Percentiles rank a stretch among this genome's conserved stretches.
phyloP scores from a whole-genome alignment of 2,113 vertebrate genomes.

The Pangasianodon hypophthalmus region DNA sequence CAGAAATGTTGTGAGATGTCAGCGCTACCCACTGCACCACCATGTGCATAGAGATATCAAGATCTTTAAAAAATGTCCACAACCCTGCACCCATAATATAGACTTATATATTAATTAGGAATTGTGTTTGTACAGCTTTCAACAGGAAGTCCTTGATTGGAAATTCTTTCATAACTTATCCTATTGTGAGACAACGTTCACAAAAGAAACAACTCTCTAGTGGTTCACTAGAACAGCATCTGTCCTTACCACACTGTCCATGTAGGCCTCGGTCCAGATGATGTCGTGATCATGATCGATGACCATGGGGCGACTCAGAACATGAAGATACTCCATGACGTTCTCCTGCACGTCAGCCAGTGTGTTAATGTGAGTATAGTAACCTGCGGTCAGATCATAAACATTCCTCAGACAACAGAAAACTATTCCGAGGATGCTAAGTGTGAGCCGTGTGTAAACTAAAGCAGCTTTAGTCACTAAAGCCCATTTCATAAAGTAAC shows the following conservation, averaged over 20 bases:
- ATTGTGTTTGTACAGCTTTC: neutral
- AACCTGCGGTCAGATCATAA: constrained; percentile 72
- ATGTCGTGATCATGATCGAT: constrained; percentile 96
- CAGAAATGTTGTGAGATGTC: neutral
- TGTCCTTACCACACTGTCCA: constrained; percentile 88
- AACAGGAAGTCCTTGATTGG: neutral
- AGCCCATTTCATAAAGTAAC: neutral
- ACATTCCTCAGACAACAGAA: neutral
- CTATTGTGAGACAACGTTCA: neutral
- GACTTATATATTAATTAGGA: neutral
- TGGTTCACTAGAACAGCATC: neutral
- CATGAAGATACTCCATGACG: constrained; percentile 96
- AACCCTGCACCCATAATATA: neutral
- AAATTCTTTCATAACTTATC: neutral
- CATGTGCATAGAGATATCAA: neutral
- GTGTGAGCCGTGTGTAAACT: neutral
- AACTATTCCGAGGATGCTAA: neutral
- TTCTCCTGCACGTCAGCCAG: constrained; percentile 95
- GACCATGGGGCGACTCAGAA: constrained; percentile 97
- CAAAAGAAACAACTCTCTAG: neutral
- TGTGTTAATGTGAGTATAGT: constrained; percentile 94
- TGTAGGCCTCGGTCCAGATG: constrained; percentile 97
- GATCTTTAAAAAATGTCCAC: neutral
- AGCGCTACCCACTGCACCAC: neutral
- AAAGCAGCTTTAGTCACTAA: neutral